Base-by-base conservation (phyloP, 2,797 vertebrate species). In the Xiphorhynchus erythropygius region DNA sequence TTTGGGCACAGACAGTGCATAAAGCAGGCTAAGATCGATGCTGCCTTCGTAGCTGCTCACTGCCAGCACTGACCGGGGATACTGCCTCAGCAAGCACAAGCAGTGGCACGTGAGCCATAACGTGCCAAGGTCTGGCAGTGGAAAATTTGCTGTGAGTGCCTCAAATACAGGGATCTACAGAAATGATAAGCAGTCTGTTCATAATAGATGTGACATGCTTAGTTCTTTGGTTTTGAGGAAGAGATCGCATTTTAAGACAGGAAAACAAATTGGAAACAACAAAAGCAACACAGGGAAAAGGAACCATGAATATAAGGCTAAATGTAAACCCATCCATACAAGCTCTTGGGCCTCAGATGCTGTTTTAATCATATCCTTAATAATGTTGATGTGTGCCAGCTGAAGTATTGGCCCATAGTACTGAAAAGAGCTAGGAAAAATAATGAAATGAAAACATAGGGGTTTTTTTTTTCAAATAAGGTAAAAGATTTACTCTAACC, bases 41-140 rank as follows among this genome's bases (percentile, higher is more conserved):
- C 84, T 59, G 30, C 41, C 42, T 69, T 37, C 0, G 0, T 25
- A 75, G 70, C 42, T 5, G 6, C 84, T 73, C 2, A 0, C 47
- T 91, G 94, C 57, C 85, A 91, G 83, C 64, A 18, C 25, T 77
- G 82, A 50, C 32, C n/a, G 46, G 37, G 33, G 83, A 68, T 60
- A 50, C 80, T 78, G 80, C 83, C 84, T 82, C 78, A 79, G 91
- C 70, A 55, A 47, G 71, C 0, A 0, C 11, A 56, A 79, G 78
- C 63, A 35, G 28, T 19, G 32, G 70, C 87, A 84, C 0, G 0
- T 56, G 42, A 94, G 64, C 68, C 60, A 21, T 5, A 46, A 32
- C 0, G 1, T 39, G 64, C 64, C 89, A 75, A 50, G 21, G 28
- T 82, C 68, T 67, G 47, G 50, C 63, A 74, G 70, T 33, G 44